Evolutionary conservation across 2,113 vertebrate species (phyloP), one percentile per base, ranked within the genome.

Genomic region (Gopherus flavomarginatus): DNA sequence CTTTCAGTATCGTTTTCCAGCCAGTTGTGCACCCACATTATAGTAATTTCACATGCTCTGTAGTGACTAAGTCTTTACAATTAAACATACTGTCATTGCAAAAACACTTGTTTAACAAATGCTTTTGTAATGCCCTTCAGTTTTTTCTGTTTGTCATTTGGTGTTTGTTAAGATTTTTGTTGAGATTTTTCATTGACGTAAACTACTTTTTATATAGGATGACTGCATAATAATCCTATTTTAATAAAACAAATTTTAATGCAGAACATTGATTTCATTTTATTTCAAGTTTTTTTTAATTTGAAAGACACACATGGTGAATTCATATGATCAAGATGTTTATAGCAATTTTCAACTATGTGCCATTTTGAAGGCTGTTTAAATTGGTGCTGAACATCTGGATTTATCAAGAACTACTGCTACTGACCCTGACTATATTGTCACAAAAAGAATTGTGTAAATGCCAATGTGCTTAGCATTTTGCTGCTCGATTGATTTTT

Each of bases 391-490:
- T 2, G 24, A 79, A 78, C 49, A 26, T 11, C 2, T 14, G 26
- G 4, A 17, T 53, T 47, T 29, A 1, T 12, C 11, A 47, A 53
- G 52, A 49, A 29, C 26, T 1, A 14, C 19, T 8, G 21, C 49
- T 0, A 2, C 22, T 49, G 31, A 22, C 42, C 24, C 1, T 0
- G 38, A 47, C 38, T 27, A 10, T 44, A 1, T 29, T 81, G 49
- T 22, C 26, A 29, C 42, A 6, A 26, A 14, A 1, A 0, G 9
- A 54, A 35, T 2, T 77, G n/a, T 5, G 5, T 11, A 21, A 50
- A 42, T 0, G 9, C 78, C 31, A 38, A 22, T 11, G 44, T 12
- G 1, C 62, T 75, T 44, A 17, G 11, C 38, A 17, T 0, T 2
- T 17, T 24, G 17, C 9, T 31, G 35, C 19, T 80, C 13, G 8